Conservation (phyloP, 2,888 invertebrate species). For the Tillus elongatus region DNA sequence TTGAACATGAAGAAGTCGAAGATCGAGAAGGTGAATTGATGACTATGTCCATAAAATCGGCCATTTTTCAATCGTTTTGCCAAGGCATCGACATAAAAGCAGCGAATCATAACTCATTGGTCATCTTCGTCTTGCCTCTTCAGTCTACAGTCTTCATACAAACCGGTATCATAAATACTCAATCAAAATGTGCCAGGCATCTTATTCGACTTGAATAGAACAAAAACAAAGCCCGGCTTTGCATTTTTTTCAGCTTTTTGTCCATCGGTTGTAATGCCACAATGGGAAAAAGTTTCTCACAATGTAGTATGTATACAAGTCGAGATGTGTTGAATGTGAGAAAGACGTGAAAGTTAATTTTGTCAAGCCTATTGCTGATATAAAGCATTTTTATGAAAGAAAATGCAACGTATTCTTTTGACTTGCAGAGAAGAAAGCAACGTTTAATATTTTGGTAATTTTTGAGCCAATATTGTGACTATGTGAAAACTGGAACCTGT, state of each 20-base stretch:
- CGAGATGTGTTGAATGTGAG: no score
- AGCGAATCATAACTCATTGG: constrained; percentile 31
- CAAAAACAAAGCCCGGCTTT: constrained; percentile 1
- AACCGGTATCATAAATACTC: constrained; percentile 31
- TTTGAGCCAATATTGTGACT: no score
- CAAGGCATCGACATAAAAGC: constrained; percentile 29
- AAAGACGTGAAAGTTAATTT: no score
- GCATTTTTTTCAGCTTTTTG: constrained; percentile 6
- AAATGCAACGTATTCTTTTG: no score
- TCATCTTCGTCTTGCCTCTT: constrained; percentile 1
- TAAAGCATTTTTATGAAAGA: no score
- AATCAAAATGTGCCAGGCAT: constrained; percentile 19
- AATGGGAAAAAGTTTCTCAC: no score
- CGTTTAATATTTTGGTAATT: no score
- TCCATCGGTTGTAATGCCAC: constrained; percentile 4
- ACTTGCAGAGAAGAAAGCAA: no score
- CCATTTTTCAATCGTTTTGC: constrained; percentile 32
- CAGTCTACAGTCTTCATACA: constrained; percentile 18
- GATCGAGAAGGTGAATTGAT: no score
- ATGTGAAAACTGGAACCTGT: no score
- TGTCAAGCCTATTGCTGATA: no score
- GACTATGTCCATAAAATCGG: constrained; percentile 29
- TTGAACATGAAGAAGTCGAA: constrained; percentile 16
- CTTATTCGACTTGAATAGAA: constrained; percentile 10
- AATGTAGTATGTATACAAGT: no score